Evolutionary conservation across 2,888 invertebrate species (phyloP), one percentile per base, ranked within the genome.

Genomic region (Hoplodrina blanda): DNA sequence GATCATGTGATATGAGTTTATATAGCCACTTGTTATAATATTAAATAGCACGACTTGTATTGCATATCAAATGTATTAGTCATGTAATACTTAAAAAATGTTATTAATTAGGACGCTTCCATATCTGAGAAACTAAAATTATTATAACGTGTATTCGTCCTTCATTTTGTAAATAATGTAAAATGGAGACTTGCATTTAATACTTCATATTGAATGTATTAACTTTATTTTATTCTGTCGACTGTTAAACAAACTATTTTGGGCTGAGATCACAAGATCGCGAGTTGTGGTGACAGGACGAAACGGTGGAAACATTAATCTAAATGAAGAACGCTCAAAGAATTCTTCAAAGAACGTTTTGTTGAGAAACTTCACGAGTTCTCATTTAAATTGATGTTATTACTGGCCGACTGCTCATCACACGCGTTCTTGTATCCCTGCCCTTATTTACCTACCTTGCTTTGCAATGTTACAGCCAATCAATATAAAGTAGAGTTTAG

Each of bases 61-160:
- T 94, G 95, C 95, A 96, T 95, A 96, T 95, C 95, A 96, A 89
- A 88, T 92, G 89, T 92, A 90, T 87, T 91, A 93, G 91, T 88
- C 87, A 88, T 89, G 82, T 90, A 88, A 88, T 92, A 90, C 88
- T 85, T 86, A 86, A 77, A 87, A 60, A 85, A 82, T 81, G 81
- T 85, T 87, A 84, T 76, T 78, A 73, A 80, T 86, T 90, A 89
- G 89, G 85, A 87, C 76, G 91, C 91, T 90, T 90, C 87, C 86
- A 86, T 88, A 86, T 87, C 81, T 85, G 85, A 88, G 69, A 90
- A 87, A 87, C 87, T 87, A 72, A 80, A 25, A 69, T 61, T 62
- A 89, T 83, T 87, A 87, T 74, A 73, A 62, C 11, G n/a, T 78
- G 61, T 83, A 83, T 69, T 80, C 61, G 78, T 80, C 73, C 77